Evolutionary conservation across 2,113 vertebrate genomes (phyloP).

Genomic region (Bos indicus): DNA sequence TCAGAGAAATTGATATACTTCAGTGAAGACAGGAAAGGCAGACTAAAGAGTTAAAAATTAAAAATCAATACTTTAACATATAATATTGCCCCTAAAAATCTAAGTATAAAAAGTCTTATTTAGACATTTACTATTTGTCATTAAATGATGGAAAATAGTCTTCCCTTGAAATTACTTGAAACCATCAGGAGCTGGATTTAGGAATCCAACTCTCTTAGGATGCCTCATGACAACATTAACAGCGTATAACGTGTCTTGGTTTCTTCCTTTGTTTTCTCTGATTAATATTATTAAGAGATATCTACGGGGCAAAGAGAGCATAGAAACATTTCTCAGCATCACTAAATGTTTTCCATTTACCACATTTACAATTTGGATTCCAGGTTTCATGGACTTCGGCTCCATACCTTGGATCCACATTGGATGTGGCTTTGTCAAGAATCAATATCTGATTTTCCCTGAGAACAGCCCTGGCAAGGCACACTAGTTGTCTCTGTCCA

Average conservation of each 20-base stretch:
- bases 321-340: not conserved
- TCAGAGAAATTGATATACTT: no score
- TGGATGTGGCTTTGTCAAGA: constrained; percentile 90
- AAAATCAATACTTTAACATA: no score
- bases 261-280: not conserved
- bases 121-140: no score
- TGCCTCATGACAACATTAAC: not conserved
- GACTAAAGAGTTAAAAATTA: no score
- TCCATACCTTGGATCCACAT: no score
- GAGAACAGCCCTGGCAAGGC: constrained; percentile 93
- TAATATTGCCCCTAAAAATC: no score
- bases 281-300: not conserved
- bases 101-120: no score
- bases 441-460: constrained; percentile 95
- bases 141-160: no score
- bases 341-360: not conserved
- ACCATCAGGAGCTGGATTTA: not conserved
- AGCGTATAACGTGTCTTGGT: not conserved
- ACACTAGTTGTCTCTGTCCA: constrained; percentile 88
- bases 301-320: not conserved
- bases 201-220: not conserved
- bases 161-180: constrained; percentile 68
- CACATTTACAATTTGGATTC: not conserved
- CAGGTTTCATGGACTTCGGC: no score
- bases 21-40: no score